A percentile compares a stretch with the other conserved stretches of the same genome.
phyloP scores from a whole-genome alignment of 2,113 vertebrate genomes.

The Dermatemys mawii region DNA sequence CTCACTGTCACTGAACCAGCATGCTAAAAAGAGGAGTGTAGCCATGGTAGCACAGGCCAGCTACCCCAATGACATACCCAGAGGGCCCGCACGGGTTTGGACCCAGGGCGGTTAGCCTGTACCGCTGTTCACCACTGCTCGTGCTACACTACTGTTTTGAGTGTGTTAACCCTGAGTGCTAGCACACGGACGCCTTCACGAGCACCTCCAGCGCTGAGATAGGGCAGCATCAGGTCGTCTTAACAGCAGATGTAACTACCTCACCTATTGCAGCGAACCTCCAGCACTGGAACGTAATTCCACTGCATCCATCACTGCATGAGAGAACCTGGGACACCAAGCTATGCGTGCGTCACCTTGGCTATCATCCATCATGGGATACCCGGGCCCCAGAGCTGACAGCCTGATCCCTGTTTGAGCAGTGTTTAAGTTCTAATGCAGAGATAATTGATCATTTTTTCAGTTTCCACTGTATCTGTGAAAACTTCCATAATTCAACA shows the following conservation, averaged over 20 bases:
- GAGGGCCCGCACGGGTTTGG: background rate
- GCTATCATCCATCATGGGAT: background rate
- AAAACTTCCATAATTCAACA: constrained; percentile 82
- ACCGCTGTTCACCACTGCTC: background rate
- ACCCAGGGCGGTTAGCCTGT: background rate
- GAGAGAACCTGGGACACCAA: rapidly evolving
- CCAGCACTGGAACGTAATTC: background rate
- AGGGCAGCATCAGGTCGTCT: rapidly evolving
- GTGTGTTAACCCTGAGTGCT: background rate
- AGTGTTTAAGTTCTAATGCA: constrained; percentile 69
- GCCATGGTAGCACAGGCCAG: background rate
- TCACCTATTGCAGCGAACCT: background rate
- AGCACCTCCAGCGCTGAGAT: background rate
- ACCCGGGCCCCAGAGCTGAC: rapidly evolving
- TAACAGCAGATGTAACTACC: background rate
- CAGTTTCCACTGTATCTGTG: constrained; percentile 74
- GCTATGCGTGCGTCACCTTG: rapidly evolving
- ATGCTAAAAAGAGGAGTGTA: background rate
- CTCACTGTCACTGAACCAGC: background rate
- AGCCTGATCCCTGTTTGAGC: constrained; percentile 33
- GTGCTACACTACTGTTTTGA: background rate
- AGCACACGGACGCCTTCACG: background rate
- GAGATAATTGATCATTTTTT: constrained; percentile 71
- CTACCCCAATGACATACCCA: background rate
- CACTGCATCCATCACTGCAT: rapidly evolving